Evolutionary conservation across 2,797 vertebrate genomes (phyloP), one percentile per base, ranked within the genome.

Genomic region (Alcedo quadribrachys): DNA sequence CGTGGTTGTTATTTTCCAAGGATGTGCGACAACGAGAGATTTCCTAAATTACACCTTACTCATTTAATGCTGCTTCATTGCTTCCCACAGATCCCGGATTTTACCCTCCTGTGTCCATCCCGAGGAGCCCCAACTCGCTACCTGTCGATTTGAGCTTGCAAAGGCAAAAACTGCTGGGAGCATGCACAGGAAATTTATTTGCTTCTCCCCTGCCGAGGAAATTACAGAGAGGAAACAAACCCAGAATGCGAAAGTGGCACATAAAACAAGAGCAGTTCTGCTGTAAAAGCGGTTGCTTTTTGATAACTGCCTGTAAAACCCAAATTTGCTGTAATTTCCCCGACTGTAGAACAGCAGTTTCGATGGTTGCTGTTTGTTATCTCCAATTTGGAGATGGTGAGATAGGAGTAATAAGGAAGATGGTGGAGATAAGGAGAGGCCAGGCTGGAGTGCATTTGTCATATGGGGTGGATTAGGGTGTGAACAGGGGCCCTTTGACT

Each of bases 181-280:
- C 68, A 68, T 18, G 68, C 90, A 90, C 85, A 88, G 81, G 83
- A 88, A 74, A 95, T 88, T 70, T 91, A 74, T 89, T 27, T 9
- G 37, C 42, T 62, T 91, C 81, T 92, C 81, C 57, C 63, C 81
- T 50, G 78, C 75, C 73, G 87, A 70, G 85, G 53, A 75, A 93
- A 90, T 92, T 90, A 62, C 83, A 77, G 81, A 60, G 71, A 86
- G 67, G 87, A 93, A 90, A 76, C 75, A 88, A 92, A 93, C 73
- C 54, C 75, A 82, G 75, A 91, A 67, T 53, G 61, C 35, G 67
- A 84, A 89, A 94, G 83, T 51, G 79, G 51, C 79, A 60, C 46
- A 40, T 75, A 65, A 85, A 78, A 37, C 62, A 55, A 74, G 51
- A 67, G 46, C 46, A 32, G 57, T 51, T 81, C 61, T 77, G 45